phyloP scores from a whole-genome alignment of 2,113 vertebrate genomes.

The Labeo catla region DNA sequence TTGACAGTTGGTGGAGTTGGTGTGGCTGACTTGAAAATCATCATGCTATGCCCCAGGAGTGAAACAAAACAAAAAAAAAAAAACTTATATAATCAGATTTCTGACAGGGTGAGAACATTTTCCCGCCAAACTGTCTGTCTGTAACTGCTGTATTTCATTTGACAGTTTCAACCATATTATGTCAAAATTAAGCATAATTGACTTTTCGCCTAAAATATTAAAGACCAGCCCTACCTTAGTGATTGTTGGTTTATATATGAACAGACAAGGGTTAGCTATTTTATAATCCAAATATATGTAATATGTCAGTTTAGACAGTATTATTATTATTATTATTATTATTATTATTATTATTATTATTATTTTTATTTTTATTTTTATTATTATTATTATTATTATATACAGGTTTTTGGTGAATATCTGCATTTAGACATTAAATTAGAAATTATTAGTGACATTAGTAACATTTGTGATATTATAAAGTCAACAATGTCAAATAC shows the following conservation, averaged over 20 bases:
- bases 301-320: background rate
- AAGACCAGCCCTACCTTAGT: background rate
- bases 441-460: too few species aligned
- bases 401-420: too few species aligned
- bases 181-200: background rate
- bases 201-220: background rate
- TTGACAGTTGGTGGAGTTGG: constrained; percentile 32
- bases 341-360: background rate
- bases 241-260: background rate
- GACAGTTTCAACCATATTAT: background rate
- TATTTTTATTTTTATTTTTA: background rate
- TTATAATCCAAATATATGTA: background rate
- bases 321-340: background rate
- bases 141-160: background rate
- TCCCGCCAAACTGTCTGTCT: background rate
- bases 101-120: background rate
- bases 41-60: background rate
- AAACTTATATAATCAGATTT: constrained; percentile 14
- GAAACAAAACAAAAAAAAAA: background rate
- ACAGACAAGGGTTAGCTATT: background rate
- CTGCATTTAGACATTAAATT: too few species aligned
- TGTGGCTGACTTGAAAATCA: constrained; percentile 22
- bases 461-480: too few species aligned
- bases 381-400: too few species aligned
- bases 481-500: too few species aligned